Evolutionary conservation across 2,113 vertebrate genomes (phyloP).

Genomic region (Carlito syrichta): DNA sequence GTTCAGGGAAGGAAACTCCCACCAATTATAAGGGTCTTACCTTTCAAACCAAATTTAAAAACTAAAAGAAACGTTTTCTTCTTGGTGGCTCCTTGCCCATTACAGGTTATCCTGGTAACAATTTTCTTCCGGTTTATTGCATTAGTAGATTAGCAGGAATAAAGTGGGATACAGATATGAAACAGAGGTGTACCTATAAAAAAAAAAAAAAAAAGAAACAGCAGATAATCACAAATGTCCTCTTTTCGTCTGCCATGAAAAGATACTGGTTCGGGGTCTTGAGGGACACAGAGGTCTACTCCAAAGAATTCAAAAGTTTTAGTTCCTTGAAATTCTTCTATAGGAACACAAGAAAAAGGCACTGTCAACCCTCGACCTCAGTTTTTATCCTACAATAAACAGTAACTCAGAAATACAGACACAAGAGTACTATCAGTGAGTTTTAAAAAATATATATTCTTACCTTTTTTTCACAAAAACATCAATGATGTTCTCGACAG

Average conservation of each 20-base stretch:
- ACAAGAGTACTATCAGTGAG: not conserved
- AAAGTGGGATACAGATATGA: conserved; percentile 61
- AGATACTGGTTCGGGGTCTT: not conserved
- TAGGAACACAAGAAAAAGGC: not conserved
- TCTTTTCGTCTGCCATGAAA: not conserved
- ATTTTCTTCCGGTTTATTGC: conserved; percentile 79
- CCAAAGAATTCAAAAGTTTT: not conserved
- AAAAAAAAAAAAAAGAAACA: conserved; percentile 71
- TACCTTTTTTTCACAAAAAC: not conserved
- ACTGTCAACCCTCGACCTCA: not conserved
- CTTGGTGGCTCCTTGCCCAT: conserved; percentile 94
- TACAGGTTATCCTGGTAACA: conserved; percentile 89
- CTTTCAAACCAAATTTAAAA: conserved; percentile 89
- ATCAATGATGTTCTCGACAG: not conserved
- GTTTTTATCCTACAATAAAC: not conserved
- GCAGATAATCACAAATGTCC: conserved; percentile 31
- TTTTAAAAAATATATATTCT: not conserved
- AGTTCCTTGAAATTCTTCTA: not conserved
- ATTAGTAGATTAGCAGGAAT: conserved; percentile 78
- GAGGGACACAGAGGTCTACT: not conserved
- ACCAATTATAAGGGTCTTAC: conserved; percentile 81
- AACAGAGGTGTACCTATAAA: conserved; percentile 76
- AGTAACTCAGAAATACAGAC: not conserved
- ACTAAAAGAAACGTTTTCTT: conserved; percentile 88
- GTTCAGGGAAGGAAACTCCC: conserved; percentile 7